Percentiles rank a stretch among this genome's conserved stretches.
phyloP scores from a whole-genome alignment of 2,888 invertebrate species.

The Rhyacophila evoluta region DNA sequence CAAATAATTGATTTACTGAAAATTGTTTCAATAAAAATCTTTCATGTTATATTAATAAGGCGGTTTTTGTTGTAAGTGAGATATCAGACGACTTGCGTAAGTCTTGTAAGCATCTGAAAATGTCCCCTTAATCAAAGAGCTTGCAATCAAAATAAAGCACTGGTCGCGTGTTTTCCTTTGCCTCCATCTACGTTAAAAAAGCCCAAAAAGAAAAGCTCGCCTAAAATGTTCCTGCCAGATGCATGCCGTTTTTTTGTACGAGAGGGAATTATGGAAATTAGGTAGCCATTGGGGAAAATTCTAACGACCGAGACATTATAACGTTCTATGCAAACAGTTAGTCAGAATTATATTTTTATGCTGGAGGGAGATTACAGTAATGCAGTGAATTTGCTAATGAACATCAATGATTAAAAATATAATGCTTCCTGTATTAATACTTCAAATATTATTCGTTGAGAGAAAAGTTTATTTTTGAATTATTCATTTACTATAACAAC shows the following conservation, averaged over 20 bases:
- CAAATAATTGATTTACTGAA: no score
- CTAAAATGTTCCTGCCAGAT: not conserved
- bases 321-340: not conserved
- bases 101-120: not conserved
- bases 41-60: no score
- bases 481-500: no score
- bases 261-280: constrained; percentile 2
- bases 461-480: no score
- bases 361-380: not conserved
- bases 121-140: not conserved
- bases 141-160: not conserved
- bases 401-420: no score
- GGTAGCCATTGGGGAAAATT: not conserved
- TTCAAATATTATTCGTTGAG: no score
- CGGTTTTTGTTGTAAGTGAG: no score
- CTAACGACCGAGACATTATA: constrained; percentile 3
- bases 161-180: not conserved
- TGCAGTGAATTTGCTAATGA: not conserved
- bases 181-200: not conserved
- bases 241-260: not conserved
- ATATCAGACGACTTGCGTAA: not conserved
- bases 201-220: not conserved
- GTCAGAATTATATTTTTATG: not conserved
- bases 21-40: no score
- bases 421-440: no score